Evolutionary conservation across 2,888 invertebrate genomes (phyloP).

Genomic region (Diabrotica balteata): DNA sequence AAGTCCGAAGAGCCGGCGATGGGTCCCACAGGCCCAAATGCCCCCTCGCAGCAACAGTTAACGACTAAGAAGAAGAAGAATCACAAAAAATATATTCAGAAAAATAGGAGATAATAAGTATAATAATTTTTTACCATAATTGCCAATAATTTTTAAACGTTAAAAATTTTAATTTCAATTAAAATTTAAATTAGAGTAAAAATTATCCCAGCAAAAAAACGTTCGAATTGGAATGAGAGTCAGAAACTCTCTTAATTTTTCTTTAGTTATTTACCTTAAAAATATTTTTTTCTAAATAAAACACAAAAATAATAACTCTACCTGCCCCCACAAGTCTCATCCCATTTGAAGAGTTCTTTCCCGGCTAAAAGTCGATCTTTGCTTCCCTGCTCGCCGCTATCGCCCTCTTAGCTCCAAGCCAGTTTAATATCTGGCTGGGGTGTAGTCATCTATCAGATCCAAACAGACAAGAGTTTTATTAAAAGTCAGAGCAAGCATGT

Average conservation of each 20-base stretch:
- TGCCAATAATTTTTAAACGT: too few relatives aligned
- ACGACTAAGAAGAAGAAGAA: too few relatives aligned
- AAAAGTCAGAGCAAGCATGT: conserved; percentile 63
- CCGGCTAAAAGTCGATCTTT: conserved; percentile 25
- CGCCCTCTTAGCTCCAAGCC: conserved; percentile 27
- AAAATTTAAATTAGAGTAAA: too few relatives aligned
- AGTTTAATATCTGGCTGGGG: conserved; percentile 64
- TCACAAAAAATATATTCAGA: too few relatives aligned
- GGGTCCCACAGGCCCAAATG: too few relatives aligned
- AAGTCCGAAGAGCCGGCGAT: too few relatives aligned
- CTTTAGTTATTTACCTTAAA: neutral
- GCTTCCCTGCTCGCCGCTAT: neutral
- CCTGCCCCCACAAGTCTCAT: conserved; percentile 16
- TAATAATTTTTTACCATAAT: too few relatives aligned
- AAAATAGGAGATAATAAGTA: too few relatives aligned
- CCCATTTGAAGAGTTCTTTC: conserved; percentile 20
- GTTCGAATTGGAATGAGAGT: too few relatives aligned
- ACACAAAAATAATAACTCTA: conserved; percentile 1
- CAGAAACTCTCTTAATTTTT: neutral
- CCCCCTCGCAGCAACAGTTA: too few relatives aligned
- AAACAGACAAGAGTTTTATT: conserved; percentile 67
- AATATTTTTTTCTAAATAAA: neutral
- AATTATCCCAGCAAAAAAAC: too few relatives aligned
- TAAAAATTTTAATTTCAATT: too few relatives aligned
- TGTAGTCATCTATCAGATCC: conserved; percentile 65